These are phyloP conservation scores for Chelon labrosus DNA, from an alignment of 2,797 vertebrate species.

Conservation along the genomic window DNA sequence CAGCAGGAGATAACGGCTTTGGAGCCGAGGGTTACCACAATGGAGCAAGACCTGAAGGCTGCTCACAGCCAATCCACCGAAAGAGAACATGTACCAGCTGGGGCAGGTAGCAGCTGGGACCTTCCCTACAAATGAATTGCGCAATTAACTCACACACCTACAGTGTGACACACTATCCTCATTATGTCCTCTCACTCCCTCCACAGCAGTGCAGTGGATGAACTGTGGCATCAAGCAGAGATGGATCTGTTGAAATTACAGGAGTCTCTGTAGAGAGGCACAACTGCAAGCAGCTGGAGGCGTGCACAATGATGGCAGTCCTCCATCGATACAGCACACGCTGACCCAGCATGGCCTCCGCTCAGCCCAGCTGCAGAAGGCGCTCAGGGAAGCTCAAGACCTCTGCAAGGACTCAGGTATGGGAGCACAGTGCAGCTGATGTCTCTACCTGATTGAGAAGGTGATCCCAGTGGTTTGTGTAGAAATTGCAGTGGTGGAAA, in stretches of 20 bases:
- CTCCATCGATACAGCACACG: slow-evolving; percentile 62
- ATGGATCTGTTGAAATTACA: slow-evolving; percentile 74
- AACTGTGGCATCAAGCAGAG: slow-evolving; percentile 72
- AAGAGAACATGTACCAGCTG: slow-evolving; percentile 75
- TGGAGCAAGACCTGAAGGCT: slow-evolving; percentile 74
- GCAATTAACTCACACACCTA: slow-evolving; percentile 20
- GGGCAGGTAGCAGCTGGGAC: slow-evolving; percentile 3
- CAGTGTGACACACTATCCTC: slow-evolving; percentile 16
- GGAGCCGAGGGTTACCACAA: slow-evolving; percentile 68
- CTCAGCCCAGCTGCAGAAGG: slow-evolving; percentile 50
- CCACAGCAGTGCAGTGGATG: slow-evolving; percentile 66
- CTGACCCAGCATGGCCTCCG: slow-evolving; percentile 51
- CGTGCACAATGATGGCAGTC: slow-evolving; percentile 55
- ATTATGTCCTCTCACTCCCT: slow-evolving; percentile 32
- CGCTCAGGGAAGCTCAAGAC: slow-evolving; percentile 55
- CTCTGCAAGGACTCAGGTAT: slow-evolving; percentile 70
- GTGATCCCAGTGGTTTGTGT: slow-evolving; percentile 21
- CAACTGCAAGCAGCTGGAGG: slow-evolving; percentile 60
- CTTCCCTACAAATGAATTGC: slow-evolving; percentile 26
- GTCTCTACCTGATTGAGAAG: slow-evolving; percentile 17
- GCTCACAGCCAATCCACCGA: slow-evolving; percentile 66
- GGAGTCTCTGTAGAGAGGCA: slow-evolving; percentile 60
- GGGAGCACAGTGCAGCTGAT: not conserved
- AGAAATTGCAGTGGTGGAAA: slow-evolving; percentile 9
- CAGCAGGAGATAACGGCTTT: slow-evolving; percentile 64